Base-by-base conservation (phyloP, 2,113 vertebrate species). In the Cynopterus brachyotis region DNA sequence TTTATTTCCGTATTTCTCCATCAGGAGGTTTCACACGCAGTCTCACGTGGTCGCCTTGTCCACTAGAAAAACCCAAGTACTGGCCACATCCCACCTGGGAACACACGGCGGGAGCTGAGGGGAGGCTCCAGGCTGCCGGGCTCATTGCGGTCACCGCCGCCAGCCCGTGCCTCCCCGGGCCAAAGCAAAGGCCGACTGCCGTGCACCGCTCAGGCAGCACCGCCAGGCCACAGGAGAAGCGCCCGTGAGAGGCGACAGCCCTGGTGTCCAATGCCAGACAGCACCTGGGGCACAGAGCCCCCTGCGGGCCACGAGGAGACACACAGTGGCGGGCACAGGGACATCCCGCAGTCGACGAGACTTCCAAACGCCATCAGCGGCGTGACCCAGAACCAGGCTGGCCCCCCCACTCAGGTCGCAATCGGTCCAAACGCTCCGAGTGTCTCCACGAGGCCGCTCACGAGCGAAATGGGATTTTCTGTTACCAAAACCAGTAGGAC, bases 231-330 rank as follows among this genome's bases (percentile, higher is more conserved):
- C 59, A 6, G 2, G 28, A n/a, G 26, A 69, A 24, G 40, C 9
- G 22, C 40, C 32, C 57, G 6, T 4, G 40, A 55, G 47, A n/a
- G 42, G 70, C 35, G 15, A 24, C 50, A 62, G 40, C 30, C n/a
- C 16, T 50, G 50, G 0, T 0, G 5, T 57, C 37, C 37, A 22
- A 37, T 0, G 6, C 5, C 42, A 50, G n/a, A 10, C 2, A 37
- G 40, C 1, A 5, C 19, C 32, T 45, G 60, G 30, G 3, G 40
- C 70, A 35, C 75, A 57, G 66, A 73, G n/a, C 45, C 57, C 26
- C 26, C 16, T 7, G 6, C 1, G 3, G 55, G 81, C 57, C 5
- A 0, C 9, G 45, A 70, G 32, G 30, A n/a, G 3, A 9, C 30
- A 9, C 59, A 24, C 35, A n/a, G 42, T 40, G n/a, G 64, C 2